Percentiles rank a stretch among this genome's conserved stretches.
phyloP scores from a whole-genome alignment of 2,113 vertebrate species.

The Rhynchomys soricoides region DNA sequence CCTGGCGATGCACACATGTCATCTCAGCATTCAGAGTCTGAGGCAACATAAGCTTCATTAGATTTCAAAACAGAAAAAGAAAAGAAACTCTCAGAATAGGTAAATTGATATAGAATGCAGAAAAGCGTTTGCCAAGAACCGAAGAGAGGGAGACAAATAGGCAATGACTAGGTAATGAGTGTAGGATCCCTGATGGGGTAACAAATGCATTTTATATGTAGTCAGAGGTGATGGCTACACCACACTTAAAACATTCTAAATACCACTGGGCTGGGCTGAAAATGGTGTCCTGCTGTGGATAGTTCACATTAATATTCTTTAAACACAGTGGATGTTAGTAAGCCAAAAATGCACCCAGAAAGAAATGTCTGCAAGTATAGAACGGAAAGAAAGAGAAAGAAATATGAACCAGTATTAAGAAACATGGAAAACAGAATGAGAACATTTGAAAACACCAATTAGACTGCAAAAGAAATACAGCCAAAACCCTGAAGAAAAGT shows the following conservation, averaged over 20 bases:
- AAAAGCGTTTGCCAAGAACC: neutral
- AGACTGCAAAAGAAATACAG: neutral
- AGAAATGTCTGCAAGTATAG: neutral
- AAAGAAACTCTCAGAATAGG: neutral
- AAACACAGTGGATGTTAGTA: neutral
- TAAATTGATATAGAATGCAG: neutral
- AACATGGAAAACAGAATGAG: neutral
- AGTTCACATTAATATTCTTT: neutral
- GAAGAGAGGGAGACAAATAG: neutral
- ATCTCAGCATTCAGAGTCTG: neutral
- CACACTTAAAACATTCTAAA: neutral
- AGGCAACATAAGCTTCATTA: neutral
- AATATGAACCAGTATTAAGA: neutral
- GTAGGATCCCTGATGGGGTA: neutral
- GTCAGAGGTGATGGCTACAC: neutral
- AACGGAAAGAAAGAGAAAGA: neutral
- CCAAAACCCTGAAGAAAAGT: neutral
- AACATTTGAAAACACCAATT: neutral
- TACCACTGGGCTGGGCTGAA: no score
- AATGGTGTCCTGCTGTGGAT: neutral
- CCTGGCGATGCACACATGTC: neutral
- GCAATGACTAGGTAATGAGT: neutral
- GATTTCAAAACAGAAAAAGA: neutral
- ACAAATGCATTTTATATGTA: neutral
- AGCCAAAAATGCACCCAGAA: neutral